Conservation (phyloP, 2,888 invertebrate genomes). For the Napeogenes sylphis region DNA sequence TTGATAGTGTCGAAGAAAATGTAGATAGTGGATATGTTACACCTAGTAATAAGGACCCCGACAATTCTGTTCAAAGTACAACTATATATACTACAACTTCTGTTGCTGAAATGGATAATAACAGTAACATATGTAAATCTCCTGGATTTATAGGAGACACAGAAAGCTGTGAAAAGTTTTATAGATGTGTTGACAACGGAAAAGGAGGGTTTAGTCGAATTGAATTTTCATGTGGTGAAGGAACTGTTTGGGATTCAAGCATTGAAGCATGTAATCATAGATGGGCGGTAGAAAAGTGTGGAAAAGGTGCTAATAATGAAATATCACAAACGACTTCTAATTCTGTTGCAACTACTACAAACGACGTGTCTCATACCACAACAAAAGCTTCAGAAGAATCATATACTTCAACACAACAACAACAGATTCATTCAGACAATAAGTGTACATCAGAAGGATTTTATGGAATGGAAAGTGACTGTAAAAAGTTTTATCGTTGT, state of each 20-base stretch:
- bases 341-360: slow-evolving; percentile 18
- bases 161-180: slow-evolving; percentile 36
- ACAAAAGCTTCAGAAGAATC: slow-evolving; percentile 24
- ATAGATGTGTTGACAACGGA: slow-evolving; percentile 62
- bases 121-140: slow-evolving; percentile 26
- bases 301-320: slow-evolving; percentile 27
- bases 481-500: slow-evolving; percentile 63
- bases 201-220: slow-evolving; percentile 77
- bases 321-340: slow-evolving; percentile 31
- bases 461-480: slow-evolving; percentile 24
- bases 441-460: slow-evolving; percentile 29
- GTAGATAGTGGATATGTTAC: slow-evolving; percentile 26
- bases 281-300: slow-evolving; percentile 42
- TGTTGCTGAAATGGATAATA: slow-evolving; percentile 20
- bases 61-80: slow-evolving; percentile 5
- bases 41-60: slow-evolving; percentile 20
- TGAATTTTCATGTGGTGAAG: slow-evolving; percentile 82
- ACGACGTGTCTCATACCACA: slow-evolving; percentile 18
- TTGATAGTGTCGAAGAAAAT: slow-evolving; percentile 18
- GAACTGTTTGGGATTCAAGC: slow-evolving; percentile 80
- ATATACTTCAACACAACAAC: slow-evolving; percentile 22
- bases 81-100: slow-evolving; percentile 9
- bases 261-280: slow-evolving; percentile 75
- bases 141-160: slow-evolving; percentile 34
- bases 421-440: slow-evolving; percentile 21